phyloP scores from a whole-genome alignment of 2,113 vertebrate genomes.

The Cnemophilus loriae region DNA sequence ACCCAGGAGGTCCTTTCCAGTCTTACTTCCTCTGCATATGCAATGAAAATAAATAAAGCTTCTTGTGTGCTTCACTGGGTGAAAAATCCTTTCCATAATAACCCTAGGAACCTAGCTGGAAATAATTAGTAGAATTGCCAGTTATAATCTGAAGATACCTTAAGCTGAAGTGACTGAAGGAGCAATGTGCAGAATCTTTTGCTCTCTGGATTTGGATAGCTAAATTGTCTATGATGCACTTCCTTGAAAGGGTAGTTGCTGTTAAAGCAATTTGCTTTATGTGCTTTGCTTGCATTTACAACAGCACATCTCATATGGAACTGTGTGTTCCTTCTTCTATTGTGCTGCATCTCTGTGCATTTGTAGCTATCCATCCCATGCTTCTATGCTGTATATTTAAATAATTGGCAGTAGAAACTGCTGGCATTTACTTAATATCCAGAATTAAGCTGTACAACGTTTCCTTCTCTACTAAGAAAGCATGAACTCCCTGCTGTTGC shows the following conservation, averaged over 20 bases:
- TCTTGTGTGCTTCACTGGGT: neutral
- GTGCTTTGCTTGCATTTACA: neutral
- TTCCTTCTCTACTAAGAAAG: neutral
- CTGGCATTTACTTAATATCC: neutral
- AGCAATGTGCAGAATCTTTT: neutral
- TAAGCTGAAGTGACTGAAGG: neutral
- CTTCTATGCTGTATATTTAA: neutral
- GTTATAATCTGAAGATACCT: neutral
- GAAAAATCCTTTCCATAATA: neutral
- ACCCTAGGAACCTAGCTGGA: neutral
- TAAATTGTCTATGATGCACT: neutral
- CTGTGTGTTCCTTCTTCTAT: neutral
- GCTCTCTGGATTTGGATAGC: neutral
- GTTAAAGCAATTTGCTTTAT: neutral
- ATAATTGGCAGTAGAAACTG: neutral
- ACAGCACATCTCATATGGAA: neutral
- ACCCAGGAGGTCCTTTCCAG: neutral
- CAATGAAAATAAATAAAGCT: slow-evolving; percentile 27
- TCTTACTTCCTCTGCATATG: neutral
- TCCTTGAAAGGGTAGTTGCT: neutral
- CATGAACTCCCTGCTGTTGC: neutral
- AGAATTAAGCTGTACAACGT: neutral
- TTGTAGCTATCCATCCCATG: neutral
- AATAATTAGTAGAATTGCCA: slow-evolving; percentile 2
- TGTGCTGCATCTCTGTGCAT: neutral